phyloP scores from a whole-genome alignment of 2,113 vertebrate genomes.

The Motacilla tschutschensis region DNA sequence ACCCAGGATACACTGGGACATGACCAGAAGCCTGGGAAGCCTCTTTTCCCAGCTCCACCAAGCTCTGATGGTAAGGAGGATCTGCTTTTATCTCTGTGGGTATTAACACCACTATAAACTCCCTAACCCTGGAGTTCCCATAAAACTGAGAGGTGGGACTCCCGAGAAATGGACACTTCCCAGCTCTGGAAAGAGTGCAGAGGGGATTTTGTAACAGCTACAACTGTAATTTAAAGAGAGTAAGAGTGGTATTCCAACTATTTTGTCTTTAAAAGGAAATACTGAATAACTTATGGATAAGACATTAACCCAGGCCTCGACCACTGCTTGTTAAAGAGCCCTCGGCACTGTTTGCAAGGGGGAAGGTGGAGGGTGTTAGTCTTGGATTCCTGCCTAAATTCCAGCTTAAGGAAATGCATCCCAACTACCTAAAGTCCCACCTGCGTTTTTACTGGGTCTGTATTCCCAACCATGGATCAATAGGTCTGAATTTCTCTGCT shows the following conservation, averaged over 20 bases:
- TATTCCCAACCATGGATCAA: fast-evolving
- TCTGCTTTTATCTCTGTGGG: conserved; percentile 21
- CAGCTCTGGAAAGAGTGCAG: conserved; percentile 21
- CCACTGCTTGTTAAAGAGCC: conserved; percentile 50
- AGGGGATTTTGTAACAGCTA: background rate
- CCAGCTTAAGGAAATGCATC: conserved; percentile 36
- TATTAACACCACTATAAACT: background rate
- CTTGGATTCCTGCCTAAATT: conserved; percentile 54
- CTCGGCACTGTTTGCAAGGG: background rate
- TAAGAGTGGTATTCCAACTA: conserved; percentile 58
- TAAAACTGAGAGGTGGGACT: conserved; percentile 17
- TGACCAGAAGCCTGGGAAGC: background rate
- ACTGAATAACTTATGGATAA: conserved; percentile 62
- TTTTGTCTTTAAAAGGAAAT: conserved; percentile 70
- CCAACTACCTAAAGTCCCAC: conserved; percentile 12
- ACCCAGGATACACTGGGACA: fast-evolving
- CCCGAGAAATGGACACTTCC: background rate
- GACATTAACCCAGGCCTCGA: conserved; percentile 49
- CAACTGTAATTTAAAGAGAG: conserved; percentile 31
- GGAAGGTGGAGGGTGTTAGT: conserved; percentile 13
- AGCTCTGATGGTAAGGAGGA: background rate
- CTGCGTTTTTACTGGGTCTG: background rate
- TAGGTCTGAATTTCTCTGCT: background rate
- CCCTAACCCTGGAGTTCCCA: background rate
- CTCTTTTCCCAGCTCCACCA: background rate